Evolutionary conservation across 2,113 vertebrate genomes (phyloP).

Genomic region (Etheostoma spectabile): DNA sequence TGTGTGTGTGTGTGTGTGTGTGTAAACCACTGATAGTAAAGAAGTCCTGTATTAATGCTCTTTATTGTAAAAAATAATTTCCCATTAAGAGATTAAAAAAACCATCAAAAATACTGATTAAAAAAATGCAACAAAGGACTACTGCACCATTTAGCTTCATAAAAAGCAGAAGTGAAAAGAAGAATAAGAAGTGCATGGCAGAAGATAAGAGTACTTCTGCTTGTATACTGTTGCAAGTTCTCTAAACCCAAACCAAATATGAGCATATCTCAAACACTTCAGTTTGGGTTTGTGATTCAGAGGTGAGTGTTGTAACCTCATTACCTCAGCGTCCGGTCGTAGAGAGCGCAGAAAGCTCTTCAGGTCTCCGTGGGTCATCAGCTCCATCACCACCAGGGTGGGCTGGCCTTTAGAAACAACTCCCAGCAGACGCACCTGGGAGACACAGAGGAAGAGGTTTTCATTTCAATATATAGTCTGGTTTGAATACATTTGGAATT

Average conservation of each 20-base stretch:
- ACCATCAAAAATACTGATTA: background rate
- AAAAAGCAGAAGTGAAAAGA: slow-evolving; percentile 49
- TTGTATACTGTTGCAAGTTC: background rate
- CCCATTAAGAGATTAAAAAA: background rate
- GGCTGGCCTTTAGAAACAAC: slow-evolving; percentile 98
- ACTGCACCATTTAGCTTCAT: background rate
- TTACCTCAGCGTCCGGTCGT: slow-evolving; percentile 94
- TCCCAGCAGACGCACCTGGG: slow-evolving; percentile 94
- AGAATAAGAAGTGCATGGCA: background rate
- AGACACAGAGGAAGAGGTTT: background rate
- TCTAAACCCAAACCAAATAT: slow-evolving; percentile 3
- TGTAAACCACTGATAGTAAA: background rate
- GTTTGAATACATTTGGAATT: background rate
- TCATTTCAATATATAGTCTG: background rate
- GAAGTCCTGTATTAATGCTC: background rate
- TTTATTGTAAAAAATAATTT: background rate
- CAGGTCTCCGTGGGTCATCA: slow-evolving; percentile 96
- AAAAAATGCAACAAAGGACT: background rate
- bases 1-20: background rate
- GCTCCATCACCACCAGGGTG: slow-evolving; percentile 96
- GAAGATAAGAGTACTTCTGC: background rate
- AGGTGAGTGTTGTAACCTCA: background rate
- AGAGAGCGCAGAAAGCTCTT: slow-evolving; percentile 95
- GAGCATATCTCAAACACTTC: background rate
- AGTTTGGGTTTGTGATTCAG: background rate